phyloP scores from a whole-genome alignment of 2,888 invertebrate species.

The Leptinotarsa rubiginosa region DNA sequence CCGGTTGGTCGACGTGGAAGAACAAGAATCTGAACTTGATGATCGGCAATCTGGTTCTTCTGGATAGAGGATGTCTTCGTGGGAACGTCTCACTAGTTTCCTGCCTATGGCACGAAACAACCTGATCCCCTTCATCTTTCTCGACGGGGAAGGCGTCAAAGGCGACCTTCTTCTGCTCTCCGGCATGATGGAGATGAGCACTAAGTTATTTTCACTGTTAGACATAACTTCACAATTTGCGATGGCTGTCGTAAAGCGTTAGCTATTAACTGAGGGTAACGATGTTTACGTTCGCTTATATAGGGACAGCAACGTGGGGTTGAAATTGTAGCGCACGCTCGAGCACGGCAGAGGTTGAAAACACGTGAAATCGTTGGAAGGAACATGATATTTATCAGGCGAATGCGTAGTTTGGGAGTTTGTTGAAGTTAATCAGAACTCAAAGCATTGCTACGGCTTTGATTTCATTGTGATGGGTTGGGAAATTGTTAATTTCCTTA shows the following conservation, averaged over 20 bases:
- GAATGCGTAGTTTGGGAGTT: conserved; percentile 18
- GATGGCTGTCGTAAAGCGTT: conserved; percentile 5
- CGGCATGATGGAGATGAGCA: conserved; percentile 54
- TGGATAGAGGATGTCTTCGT: conserved; percentile 66
- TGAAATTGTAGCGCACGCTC: conserved; percentile 52
- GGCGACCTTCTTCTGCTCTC: conserved; percentile 64
- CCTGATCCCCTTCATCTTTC: conserved; percentile 72
- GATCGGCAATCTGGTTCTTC: conserved; percentile 67
- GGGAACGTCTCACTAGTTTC: conserved; percentile 71
- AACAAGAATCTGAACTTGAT: conserved; percentile 66
- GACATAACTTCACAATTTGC: conserved; percentile 40
- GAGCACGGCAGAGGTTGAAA: conserved; percentile 15
- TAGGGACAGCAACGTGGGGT: conserved; percentile 57
- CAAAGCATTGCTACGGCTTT: conserved; percentile 4
- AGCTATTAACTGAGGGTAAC: conserved; percentile 27
- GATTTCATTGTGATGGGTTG: background rate
- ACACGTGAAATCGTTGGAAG: conserved; percentile 35
- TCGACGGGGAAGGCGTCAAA: conserved; percentile 67
- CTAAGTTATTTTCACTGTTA: conserved; percentile 50
- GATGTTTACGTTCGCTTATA: conserved; percentile 58
- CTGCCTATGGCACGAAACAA: conserved; percentile 76
- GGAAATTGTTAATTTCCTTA: background rate
- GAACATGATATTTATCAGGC: conserved; percentile 5
- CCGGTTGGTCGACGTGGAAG: conserved; percentile 61
- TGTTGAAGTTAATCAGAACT: conserved; percentile 2